Conservation (phyloP, 37 sponge, comb jelly and placozoan species). For the Mnemiopsis leidyi region DNA sequence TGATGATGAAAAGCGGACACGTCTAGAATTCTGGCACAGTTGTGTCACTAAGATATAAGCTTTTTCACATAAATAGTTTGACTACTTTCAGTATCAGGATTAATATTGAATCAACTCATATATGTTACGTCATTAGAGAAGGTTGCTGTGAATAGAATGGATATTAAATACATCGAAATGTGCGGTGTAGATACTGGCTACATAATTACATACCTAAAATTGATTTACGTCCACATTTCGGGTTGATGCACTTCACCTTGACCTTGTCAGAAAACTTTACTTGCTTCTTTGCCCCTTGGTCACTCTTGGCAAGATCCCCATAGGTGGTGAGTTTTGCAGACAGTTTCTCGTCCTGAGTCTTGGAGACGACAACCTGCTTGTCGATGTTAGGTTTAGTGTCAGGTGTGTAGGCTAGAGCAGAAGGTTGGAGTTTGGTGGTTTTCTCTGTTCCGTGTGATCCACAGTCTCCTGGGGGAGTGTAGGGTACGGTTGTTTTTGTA, state of each 20-base stretch:
- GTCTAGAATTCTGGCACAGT: too few species aligned
- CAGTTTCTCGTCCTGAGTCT: not conserved
- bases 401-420: not conserved
- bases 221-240: conserved; percentile 21
- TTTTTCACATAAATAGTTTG: too few species aligned
- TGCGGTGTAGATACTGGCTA: too few species aligned
- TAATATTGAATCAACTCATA: too few species aligned
- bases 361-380: not conserved
- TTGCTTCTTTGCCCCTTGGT: not conserved
- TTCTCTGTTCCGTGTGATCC: not conserved
- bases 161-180: too few species aligned
- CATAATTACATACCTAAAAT: not conserved
- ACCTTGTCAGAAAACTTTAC: not conserved
- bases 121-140: too few species aligned
- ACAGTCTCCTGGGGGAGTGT: not conserved
- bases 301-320: not conserved
- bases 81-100: too few species aligned
- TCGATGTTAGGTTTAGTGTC: not conserved
- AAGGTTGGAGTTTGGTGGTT: not conserved
- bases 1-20: too few species aligned
- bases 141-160: too few species aligned
- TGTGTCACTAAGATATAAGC: too few species aligned
- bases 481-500: too few species aligned
- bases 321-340: not conserved
- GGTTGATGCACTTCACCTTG: conserved; percentile 2